phyloP scores from a whole-genome alignment of 1,140 invertebrate species.

The Pseudachorutes palmiensis region DNA sequence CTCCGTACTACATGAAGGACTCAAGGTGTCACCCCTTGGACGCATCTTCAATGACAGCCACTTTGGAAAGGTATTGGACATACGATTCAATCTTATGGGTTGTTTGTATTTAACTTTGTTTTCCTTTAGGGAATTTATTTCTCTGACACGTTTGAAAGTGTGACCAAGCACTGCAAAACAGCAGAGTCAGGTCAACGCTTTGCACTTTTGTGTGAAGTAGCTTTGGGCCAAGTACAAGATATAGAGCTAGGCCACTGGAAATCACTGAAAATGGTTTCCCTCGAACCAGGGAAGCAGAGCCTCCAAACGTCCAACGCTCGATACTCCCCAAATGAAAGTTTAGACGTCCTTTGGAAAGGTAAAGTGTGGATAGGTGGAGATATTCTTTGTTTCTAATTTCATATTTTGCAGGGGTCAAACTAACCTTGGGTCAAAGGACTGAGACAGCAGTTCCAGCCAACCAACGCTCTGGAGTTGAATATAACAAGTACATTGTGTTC shows the following conservation, averaged over 20 bases:
- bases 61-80: slow-evolving; percentile 41
- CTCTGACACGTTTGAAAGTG: slow-evolving; percentile 45
- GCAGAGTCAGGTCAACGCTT: not conserved
- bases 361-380: no score
- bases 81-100: slow-evolving; percentile 7
- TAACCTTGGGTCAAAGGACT: no score
- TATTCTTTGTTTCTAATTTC: no score
- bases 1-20: slow-evolving; percentile 43
- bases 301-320: slow-evolving; percentile 27
- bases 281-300: slow-evolving; percentile 16
- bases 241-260: not conserved
- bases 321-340: slow-evolving; percentile 23
- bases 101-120: not conserved
- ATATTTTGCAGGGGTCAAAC: no score
- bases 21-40: slow-evolving; percentile 44
- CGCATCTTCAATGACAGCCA: slow-evolving; percentile 40
- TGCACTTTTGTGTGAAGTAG: slow-evolving; percentile 34
- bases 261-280: not conserved
- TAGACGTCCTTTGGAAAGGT: slow-evolving; percentile 33
- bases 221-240: slow-evolving; percentile 25
- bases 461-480: no score
- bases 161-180: slow-evolving; percentile 25
- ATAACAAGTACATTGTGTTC: no score
- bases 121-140: slow-evolving; percentile 44
- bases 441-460: no score